Evolutionary conservation across 2,113 vertebrate species (phyloP).

Genomic region (Eurypyga helias): DNA sequence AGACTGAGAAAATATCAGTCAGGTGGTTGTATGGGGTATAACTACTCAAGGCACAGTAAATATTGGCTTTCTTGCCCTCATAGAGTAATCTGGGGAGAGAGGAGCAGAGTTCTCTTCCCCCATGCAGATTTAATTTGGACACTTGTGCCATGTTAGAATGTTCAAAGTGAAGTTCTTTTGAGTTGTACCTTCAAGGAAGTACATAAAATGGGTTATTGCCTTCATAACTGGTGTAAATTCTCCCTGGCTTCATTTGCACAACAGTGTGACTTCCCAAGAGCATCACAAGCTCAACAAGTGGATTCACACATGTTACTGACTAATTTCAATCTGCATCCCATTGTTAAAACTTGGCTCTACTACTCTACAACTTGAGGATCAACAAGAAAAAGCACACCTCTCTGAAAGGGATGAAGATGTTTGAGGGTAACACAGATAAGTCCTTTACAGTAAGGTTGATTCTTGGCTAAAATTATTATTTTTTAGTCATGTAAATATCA

Average conservation of each 20-base stretch:
- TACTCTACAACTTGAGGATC: background rate
- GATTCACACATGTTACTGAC: fast-evolving
- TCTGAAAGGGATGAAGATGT: background rate
- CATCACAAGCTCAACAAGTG: background rate
- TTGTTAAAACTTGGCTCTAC: background rate
- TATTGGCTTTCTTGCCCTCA: background rate
- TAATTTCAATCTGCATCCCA: background rate
- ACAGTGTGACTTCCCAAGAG: fast-evolving
- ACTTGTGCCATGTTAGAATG: background rate
- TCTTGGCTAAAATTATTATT: background rate
- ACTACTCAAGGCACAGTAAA: background rate
- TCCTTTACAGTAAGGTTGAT: background rate
- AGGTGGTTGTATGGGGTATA: fast-evolving
- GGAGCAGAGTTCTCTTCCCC: fast-evolving
- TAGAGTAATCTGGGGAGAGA: background rate
- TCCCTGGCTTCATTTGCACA: background rate
- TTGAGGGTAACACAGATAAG: background rate
- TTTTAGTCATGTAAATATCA: background rate
- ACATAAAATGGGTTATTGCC: background rate
- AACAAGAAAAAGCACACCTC: background rate
- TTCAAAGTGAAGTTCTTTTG: background rate
- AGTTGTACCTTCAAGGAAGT: background rate
- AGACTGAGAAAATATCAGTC: background rate
- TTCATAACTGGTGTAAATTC: background rate
- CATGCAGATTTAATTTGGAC: background rate